Evolutionary conservation across 2,888 invertebrate genomes (phyloP).

Genomic region (Synanthedon myopaeformis): DNA sequence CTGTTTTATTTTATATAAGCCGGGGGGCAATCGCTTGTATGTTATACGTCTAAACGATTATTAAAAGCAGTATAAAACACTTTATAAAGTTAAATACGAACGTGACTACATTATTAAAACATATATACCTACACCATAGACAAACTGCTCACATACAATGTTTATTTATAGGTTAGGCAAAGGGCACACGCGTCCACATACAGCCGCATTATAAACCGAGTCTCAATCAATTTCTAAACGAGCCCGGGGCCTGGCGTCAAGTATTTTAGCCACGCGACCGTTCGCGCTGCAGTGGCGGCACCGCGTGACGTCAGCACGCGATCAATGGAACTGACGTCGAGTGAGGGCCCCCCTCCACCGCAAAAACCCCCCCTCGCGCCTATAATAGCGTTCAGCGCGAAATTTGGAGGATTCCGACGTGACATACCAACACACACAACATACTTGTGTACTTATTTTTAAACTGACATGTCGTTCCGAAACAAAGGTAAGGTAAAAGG

Average conservation of each 20-base stretch:
- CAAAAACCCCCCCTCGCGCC: constrained; percentile 7
- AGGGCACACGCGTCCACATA: neutral
- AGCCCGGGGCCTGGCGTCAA: constrained; percentile 17
- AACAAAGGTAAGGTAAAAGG: too few relatives aligned
- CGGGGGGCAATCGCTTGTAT: too few relatives aligned
- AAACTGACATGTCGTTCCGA: too few relatives aligned
- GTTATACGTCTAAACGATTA: too few relatives aligned
- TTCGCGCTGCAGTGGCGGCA: constrained; percentile 26
- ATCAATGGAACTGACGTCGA: constrained; percentile 56
- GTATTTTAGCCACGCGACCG: constrained; percentile 15
- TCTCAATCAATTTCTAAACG: constrained; percentile 11
- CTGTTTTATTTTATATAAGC: too few relatives aligned
- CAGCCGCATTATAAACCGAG: constrained; percentile 16
- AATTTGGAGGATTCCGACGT: constrained; percentile 3
- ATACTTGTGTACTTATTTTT: neutral
- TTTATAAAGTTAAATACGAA: too few relatives aligned
- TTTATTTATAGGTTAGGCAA: neutral
- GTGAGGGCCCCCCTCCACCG: constrained; percentile 10
- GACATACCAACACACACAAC: neutral
- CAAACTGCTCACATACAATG: neutral
- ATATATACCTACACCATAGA: neutral
- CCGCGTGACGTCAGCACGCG: constrained; percentile 45
- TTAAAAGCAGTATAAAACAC: too few relatives aligned
- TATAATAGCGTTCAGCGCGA: constrained; percentile 6
- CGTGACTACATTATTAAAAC: too few relatives aligned